Percentiles rank a stretch among this genome's conserved stretches.
Conservation (phyloP, 2,888 invertebrate species). For the Teleogryllus oceanicus region DNA sequence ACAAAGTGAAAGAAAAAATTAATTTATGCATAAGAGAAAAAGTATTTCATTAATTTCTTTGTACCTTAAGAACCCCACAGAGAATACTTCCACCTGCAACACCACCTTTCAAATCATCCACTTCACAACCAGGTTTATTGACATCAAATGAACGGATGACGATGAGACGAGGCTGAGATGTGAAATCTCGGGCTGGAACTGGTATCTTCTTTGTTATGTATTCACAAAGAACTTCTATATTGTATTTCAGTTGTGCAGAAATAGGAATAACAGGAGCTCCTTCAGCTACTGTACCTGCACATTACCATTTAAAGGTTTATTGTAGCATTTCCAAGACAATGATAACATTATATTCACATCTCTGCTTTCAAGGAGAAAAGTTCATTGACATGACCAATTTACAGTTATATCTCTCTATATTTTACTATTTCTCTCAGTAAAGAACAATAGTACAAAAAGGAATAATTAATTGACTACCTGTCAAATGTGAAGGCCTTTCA, state of each 20-base stretch:
- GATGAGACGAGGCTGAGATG: constrained; percentile 90
- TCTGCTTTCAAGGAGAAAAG: neutral
- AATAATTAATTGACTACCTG: no score
- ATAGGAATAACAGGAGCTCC: constrained; percentile 98
- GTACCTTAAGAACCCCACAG: constrained; percentile 82
- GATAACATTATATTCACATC: neutral
- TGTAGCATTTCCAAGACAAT: neutral
- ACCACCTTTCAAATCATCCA: constrained; percentile 95
- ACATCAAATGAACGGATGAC: constrained; percentile 98
- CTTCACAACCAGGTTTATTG: constrained; percentile 99
- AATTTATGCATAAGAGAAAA: no score
- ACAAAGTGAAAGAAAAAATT: no score
- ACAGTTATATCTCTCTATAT: no score
- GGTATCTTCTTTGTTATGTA: constrained; percentile 98
- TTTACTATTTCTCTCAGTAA: no score
- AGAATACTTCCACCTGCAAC: constrained; percentile 98
- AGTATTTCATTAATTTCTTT: neutral
- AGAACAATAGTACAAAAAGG: no score
- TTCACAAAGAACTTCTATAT: constrained; percentile 98
- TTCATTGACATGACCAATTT: neutral
- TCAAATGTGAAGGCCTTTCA: no score
- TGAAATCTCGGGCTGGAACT: constrained; percentile 91
- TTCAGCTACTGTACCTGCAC: constrained; percentile 88
- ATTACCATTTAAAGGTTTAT: constrained; percentile 18
- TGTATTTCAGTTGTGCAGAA: constrained; percentile 98